Evolutionary conservation across 2,888 invertebrate species (phyloP), one percentile per base, ranked within the genome.

Genomic region (Tinea semifulvella): DNA sequence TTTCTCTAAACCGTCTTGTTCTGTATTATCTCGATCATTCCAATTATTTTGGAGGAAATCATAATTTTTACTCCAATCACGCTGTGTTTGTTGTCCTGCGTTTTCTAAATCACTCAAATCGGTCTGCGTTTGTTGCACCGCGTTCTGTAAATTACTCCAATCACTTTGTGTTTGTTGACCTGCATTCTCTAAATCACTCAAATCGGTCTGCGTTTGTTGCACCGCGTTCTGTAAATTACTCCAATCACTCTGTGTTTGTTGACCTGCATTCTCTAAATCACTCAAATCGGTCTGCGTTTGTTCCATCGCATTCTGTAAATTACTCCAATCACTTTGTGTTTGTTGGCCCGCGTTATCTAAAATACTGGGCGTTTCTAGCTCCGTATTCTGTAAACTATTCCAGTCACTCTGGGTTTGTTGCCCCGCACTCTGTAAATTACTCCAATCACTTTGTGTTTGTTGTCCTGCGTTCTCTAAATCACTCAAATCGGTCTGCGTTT

Each of bases 11-110:
- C 16, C n/a, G 20, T 27, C n/a, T 26, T 49, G 46, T 36, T 54
- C 58, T 42, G 60, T 49, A 43, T 61, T 49, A 50, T 63, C 60
- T 43, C 56, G 43, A 17, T 57, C 55, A 13, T 54, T 53, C 56
- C 56, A 57, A 16, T 50, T 47, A 18, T 50, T 60, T 53, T 55
- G 56, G 19, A 50, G 49, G 51, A 60, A 55, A 46, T 53, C 8
- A 22, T 22, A 5, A 22, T 22, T 7, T 7, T 7, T 5, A 8
- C 8, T 22, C 42, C 42, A 42, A n/a, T 11, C 10, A 22, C 25
- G 10, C 6, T 42, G 10, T n/a, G 3, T 42, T 22, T 42, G 19
- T 25, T 42, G 19, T 3, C 19, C 43, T n/a, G 27, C 53, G 49
- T 46, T 55, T 53, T 14, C 50, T 25, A 22, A 42, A 35, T 49